Base-by-base conservation (phyloP, 2,888 invertebrate species). In the Leptopilina myrica region DNA sequence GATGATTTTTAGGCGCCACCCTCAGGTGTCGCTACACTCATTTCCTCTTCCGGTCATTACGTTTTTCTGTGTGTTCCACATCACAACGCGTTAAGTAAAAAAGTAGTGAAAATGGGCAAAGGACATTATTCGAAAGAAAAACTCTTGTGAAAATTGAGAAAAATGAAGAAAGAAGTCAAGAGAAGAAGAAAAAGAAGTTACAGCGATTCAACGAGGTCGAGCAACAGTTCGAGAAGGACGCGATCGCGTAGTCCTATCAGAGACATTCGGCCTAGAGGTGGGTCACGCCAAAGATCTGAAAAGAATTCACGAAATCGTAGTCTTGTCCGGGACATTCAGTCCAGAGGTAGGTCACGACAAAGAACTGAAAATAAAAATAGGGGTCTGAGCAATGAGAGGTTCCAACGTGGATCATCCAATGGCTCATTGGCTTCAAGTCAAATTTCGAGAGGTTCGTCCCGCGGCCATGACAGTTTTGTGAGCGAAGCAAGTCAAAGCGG, bases 191-290 rank as follows among this genome's bases (percentile, higher is more conserved):
- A 5, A 59, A 59, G 56, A 15, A 15, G 56, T n/a, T n/a, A n/a
- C n/a, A 59, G 56, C 56, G 5, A 3, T 5, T 43, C 43, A 43
- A 43, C 2, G 43, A 43, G 8, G 0, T 53, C 53, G 53, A 53
- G 11, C 11, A 59, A 5, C 56, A 59, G 56, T 26, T 26, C 56
- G 43, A 7, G 43, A 49, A 11, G 11, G 11, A 9, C 14, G 4
- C 56, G 56, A 59, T 59, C n/a, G 56, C 56, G 56, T n/a, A 59
- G 56, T 59, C n/a, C 56, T n/a, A n/a, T n/a, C n/a, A n/a, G n/a
- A n/a, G n/a, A n/a, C n/a, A n/a, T n/a, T n/a, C n/a, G n/a, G n/a
- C n/a, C n/a, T n/a, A n/a, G n/a, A n/a, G n/a, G n/a, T n/a, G n/a
- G n/a, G n/a, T n/a, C n/a, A n/a, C n/a, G n/a, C n/a, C n/a, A n/a